Percentiles rank a stretch among this genome's conserved stretches.
These are phyloP conservation scores for Valencia hispanica DNA, from an alignment of 2,797 vertebrate genomes.

Conservation along the genomic window DNA sequence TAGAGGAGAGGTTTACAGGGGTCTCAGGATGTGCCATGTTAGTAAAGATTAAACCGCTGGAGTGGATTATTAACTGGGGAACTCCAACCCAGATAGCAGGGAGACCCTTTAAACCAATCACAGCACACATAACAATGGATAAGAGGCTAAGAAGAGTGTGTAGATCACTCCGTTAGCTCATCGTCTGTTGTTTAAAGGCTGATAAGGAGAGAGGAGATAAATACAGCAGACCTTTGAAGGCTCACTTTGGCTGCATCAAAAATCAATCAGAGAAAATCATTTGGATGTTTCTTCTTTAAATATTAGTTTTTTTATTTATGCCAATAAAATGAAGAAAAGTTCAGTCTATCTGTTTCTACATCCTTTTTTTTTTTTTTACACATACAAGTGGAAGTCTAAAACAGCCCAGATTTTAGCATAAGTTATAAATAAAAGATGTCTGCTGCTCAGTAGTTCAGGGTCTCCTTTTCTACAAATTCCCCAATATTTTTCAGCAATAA, in stretches of 20 bases:
- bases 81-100: conserved; percentile 64
- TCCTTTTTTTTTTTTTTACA: too few relatives aligned
- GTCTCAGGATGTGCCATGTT: conserved; percentile 69
- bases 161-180: conserved; percentile 39
- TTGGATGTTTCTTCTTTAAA: background rate
- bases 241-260: conserved; percentile 12
- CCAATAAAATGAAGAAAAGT: too few relatives aligned
- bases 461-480: too few relatives aligned
- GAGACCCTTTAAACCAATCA: conserved; percentile 37
- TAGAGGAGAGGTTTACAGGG: conserved; percentile 61
- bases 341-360: too few relatives aligned
- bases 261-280: background rate
- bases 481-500: too few relatives aligned
- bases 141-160: conserved; percentile 39
- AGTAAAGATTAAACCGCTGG: conserved; percentile 78
- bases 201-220: conserved; percentile 51
- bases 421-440: too few relatives aligned
- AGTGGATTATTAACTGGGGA: conserved; percentile 83
- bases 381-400: too few relatives aligned
- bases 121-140: conserved; percentile 37
- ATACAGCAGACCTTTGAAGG: conserved; percentile 31
- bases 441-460: too few relatives aligned
- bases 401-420: too few relatives aligned
- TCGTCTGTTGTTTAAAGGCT: conserved; percentile 44
- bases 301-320: background rate